A percentile compares a stretch with the other conserved stretches of the same genome.
phyloP scores from a whole-genome alignment of 2,888 invertebrate species.

The Calephelis perditalis region DNA sequence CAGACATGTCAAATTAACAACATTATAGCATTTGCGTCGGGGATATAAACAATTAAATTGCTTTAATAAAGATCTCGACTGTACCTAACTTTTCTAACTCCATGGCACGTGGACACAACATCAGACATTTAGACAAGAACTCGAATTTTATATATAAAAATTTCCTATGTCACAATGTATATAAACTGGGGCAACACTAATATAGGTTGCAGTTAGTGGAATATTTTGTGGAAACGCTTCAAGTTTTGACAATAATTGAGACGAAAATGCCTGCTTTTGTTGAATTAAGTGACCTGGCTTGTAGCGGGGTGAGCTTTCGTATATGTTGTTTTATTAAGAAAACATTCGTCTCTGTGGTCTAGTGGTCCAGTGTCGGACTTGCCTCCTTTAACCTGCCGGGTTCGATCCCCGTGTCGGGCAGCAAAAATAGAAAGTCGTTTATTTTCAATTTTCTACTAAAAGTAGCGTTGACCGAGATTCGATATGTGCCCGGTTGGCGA shows the following conservation, averaged over 20 bases:
- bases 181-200: slow-evolving; percentile 13
- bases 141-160: neutral
- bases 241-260: slow-evolving; percentile 39
- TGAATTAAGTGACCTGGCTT: slow-evolving; percentile 67
- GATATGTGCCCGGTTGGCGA: too few species aligned
- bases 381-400: too few species aligned
- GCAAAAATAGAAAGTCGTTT: too few species aligned
- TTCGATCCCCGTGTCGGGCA: too few species aligned
- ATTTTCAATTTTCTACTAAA: too few species aligned
- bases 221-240: neutral
- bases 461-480: too few species aligned
- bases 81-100: neutral
- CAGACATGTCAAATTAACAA: too few species aligned
- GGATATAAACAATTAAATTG: too few species aligned
- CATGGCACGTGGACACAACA: neutral
- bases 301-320: slow-evolving; percentile 51
- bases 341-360: too few species aligned
- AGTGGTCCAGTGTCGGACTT: too few species aligned
- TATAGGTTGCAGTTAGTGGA: neutral
- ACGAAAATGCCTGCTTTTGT: slow-evolving; percentile 52
- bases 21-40: too few species aligned
- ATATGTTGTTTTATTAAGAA: too few species aligned
- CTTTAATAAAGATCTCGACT: neutral
- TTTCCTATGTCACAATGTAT: slow-evolving; percentile 10
- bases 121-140: neutral